Percentiles rank a stretch among this genome's conserved stretches.
phyloP scores from a whole-genome alignment of 2,113 vertebrate species.

The Myiopsitta monachus region DNA sequence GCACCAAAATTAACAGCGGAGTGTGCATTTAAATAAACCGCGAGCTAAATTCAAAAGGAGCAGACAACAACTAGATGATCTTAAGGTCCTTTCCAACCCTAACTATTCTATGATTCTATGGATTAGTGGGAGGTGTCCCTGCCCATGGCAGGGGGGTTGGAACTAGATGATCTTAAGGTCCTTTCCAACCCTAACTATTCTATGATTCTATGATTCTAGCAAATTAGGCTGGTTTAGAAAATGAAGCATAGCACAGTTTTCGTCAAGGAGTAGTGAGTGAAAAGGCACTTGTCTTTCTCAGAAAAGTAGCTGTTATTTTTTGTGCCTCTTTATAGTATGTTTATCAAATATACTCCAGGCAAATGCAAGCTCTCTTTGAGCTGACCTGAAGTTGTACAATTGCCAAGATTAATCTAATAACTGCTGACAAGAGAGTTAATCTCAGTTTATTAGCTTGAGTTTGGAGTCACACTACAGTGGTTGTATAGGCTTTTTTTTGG shows the following conservation, averaged over 20 bases:
- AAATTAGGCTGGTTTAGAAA: background rate
- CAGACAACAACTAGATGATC: no score
- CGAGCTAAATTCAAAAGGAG: background rate
- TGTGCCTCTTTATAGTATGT: background rate
- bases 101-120: no score
- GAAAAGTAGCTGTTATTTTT: background rate
- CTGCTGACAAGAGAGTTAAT: background rate
- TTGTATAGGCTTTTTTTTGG: background rate
- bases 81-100: no score
- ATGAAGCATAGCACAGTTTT: background rate
- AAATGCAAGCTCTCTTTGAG: background rate
- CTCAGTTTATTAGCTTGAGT: background rate
- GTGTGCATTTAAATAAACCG: conserved; percentile 22
- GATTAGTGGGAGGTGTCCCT: no score
- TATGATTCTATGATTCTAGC: no score
- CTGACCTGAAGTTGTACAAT: background rate
- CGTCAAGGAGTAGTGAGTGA: background rate
- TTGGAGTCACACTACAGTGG: background rate
- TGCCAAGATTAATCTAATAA: background rate
- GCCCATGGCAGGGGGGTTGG: no score
- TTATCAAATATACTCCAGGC: background rate
- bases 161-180: no score
- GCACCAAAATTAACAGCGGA: background rate
- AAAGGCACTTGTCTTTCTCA: background rate
- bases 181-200: no score